Conservation (phyloP, 2,888 invertebrate species). For the Gortyna flavago region DNA sequence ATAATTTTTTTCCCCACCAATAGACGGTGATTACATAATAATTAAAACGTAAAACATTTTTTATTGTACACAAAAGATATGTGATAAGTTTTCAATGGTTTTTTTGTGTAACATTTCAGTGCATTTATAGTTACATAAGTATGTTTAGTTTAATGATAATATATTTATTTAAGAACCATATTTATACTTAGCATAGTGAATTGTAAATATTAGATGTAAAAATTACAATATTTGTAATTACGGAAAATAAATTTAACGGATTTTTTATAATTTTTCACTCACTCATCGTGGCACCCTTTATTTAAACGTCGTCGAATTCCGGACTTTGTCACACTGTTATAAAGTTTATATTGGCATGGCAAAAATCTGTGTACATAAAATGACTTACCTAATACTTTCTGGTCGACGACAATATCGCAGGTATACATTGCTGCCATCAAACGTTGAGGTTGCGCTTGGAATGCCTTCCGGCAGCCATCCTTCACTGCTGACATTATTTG, state of each 20-base stretch:
- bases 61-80: slow-evolving; percentile 85
- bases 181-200: slow-evolving; percentile 81
- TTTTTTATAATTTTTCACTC: slow-evolving; percentile 63
- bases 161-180: slow-evolving; percentile 86
- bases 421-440: slow-evolving; percentile 98
- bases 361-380: neutral
- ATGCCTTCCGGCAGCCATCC: slow-evolving; percentile 96
- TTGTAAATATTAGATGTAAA: slow-evolving; percentile 87
- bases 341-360: slow-evolving; percentile 14
- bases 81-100: slow-evolving; percentile 84
- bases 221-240: slow-evolving; percentile 88
- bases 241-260: slow-evolving; percentile 80
- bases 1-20: slow-evolving; percentile 78
- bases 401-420: slow-evolving; percentile 94
- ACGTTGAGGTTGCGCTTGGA: slow-evolving; percentile 96
- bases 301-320: neutral
- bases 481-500: slow-evolving; percentile 97
- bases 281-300: neutral
- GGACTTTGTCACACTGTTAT: slow-evolving; percentile 1
- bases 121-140: slow-evolving; percentile 82
- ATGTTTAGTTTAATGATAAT: slow-evolving; percentile 68
- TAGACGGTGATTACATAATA: slow-evolving; percentile 67
- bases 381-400: slow-evolving; percentile 96
- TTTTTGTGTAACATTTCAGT: slow-evolving; percentile 82
- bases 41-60: slow-evolving; percentile 64